Evolutionary conservation across 2,113 vertebrate species (phyloP).

Genomic region (Pelodiscus sinensis): DNA sequence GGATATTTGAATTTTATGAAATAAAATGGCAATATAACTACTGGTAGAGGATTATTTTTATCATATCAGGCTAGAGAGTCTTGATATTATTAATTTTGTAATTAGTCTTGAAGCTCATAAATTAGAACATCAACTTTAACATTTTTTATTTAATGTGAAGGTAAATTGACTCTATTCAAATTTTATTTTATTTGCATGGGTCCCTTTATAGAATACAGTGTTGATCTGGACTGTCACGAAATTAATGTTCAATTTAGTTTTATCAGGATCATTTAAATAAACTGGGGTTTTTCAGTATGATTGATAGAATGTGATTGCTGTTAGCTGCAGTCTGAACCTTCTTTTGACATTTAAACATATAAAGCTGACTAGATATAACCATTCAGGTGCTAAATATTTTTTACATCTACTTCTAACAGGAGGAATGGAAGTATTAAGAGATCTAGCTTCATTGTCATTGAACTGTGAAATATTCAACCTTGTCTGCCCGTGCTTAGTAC

Average conservation of each 20-base stretch:
- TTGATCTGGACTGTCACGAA: conserved; percentile 86
- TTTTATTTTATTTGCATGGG: conserved; percentile 39
- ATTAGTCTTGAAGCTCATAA: conserved; percentile 35
- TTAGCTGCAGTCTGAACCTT: conserved; percentile 85
- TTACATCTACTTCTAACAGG: conserved; percentile 84
- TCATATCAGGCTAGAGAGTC: not conserved
- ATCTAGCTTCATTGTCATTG: conserved; percentile 85
- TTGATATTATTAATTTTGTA: conserved; percentile 46
- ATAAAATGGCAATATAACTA: conserved; percentile 13
- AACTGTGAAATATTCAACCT: conserved; percentile 88
- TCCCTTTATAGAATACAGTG: conserved; percentile 70
- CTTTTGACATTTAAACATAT: conserved; percentile 90
- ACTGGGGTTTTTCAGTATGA: conserved; percentile 84
- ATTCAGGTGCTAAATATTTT: conserved; percentile 85
- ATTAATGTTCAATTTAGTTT: conserved; percentile 90
- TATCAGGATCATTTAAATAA: conserved; percentile 90
- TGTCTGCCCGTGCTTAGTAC: conserved; percentile 88
- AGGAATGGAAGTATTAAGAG: conserved; percentile 86
- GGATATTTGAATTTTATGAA: not conserved
- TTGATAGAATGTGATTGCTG: conserved; percentile 85
- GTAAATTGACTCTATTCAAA: conserved; percentile 1
- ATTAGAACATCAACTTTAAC: conserved; percentile 48
- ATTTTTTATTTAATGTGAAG: conserved; percentile 36
- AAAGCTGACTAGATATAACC: conserved; percentile 89
- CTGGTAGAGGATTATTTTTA: not conserved